Percentiles rank a stretch among this genome's conserved stretches.
phyloP scores from a whole-genome alignment of 2,888 invertebrate genomes.

The Cantharis rustica region DNA sequence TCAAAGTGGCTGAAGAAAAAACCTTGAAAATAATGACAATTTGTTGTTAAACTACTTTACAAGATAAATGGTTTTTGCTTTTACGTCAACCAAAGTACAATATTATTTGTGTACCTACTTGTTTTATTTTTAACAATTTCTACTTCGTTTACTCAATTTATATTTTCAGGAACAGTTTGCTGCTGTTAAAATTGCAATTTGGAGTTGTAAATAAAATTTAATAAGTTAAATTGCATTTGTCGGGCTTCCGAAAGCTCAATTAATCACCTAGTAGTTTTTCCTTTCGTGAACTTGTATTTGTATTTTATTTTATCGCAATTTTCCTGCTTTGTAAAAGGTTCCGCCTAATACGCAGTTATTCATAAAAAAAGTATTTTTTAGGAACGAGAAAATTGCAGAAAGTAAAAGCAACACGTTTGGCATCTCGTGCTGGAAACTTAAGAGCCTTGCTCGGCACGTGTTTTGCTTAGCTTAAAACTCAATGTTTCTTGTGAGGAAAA shows the following conservation, averaged over 20 bases:
- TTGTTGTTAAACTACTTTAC: not conserved
- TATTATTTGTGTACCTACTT: not conserved
- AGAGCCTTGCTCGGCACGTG: not conserved
- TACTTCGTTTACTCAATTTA: not conserved
- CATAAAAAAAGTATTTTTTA: not conserved
- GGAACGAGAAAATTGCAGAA: not conserved
- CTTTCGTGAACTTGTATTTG: not conserved
- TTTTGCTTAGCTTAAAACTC: not conserved
- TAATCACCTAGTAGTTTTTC: not conserved
- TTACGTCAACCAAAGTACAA: not conserved
- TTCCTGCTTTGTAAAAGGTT: not conserved
- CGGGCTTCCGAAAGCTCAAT: not conserved
- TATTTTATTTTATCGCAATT: not conserved
- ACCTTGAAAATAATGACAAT: not conserved
- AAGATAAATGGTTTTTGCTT: not conserved
- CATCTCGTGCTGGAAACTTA: not conserved
- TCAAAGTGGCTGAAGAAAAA: not conserved
- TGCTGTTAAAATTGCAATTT: not conserved
- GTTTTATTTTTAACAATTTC: not conserved
- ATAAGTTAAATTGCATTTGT: not conserved
- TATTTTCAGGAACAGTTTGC: not conserved
- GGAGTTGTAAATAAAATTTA: not conserved
- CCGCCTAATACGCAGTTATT: not conserved
- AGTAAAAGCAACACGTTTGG: not conserved
- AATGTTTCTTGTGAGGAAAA: not conserved